Base-by-base conservation (phyloP, 1,140 invertebrate genomes). In the Callitettix versicolor region DNA sequence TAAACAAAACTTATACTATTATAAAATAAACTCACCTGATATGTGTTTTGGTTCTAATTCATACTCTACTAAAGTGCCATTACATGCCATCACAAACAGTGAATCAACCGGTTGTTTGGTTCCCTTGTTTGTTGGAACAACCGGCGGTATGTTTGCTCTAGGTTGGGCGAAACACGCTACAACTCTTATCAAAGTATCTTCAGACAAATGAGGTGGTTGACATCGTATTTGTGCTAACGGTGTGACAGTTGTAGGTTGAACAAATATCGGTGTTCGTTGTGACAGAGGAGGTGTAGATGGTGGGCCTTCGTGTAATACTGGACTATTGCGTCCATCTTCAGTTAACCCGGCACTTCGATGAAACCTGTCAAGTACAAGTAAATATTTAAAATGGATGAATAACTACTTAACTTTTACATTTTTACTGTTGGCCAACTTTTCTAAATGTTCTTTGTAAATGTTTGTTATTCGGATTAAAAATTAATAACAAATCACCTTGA, bases 281-380 rank as follows among this genome's bases (percentile, higher is more conserved):
- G 94, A 93, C 55, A 86, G 82, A 69, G 86, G 90, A 50, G 88
- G 86, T 58, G 87, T 77, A 49, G n/a, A 14, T 17, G 38, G 20
- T 15, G n/a, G 30, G 17, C n/a, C 17, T 50, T 59, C 67, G 40
- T 74, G 71, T 15, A 81, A 76, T 0, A 85, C 78, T 1, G 91
- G 90, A 62, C 88, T 91, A 63, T 84, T 85, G 9, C 81, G 67
- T 0, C 86, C 86, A 67, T 87, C 75, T 12, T 49, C 54, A 46
- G 81, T 84, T 34, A 98, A 70, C 7, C 95, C 96, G 48, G 95
- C 94, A 63, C 91, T 96, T 62, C 91, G 81, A 68, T 98, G 93
- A 73, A 97, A 98, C 62, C 94, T 78, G 41, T 9, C 42, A 49
- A 41, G 41, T 4, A 36, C 1, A 14, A n/a, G n/a, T n/a, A n/a